Evolutionary conservation across 2,113 vertebrate species (phyloP).

Genomic region (Rhea americana): DNA sequence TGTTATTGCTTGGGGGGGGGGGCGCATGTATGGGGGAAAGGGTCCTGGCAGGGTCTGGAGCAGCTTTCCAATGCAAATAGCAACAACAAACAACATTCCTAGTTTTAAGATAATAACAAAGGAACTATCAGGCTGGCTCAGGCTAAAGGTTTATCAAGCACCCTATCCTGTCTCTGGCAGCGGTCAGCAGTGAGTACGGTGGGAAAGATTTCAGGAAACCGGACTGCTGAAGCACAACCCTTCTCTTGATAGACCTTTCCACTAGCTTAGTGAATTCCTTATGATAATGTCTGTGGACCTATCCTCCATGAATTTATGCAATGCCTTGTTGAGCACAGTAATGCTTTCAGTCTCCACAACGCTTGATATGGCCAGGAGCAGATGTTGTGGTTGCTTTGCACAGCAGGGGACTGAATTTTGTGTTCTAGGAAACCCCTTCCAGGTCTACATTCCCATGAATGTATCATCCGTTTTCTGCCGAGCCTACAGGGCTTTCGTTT

Average conservation of each 20-base stretch:
- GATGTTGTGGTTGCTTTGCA: constrained; percentile 35
- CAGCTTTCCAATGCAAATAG: too few relatives aligned
- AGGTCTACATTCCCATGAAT: neutral
- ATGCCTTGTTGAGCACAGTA: neutral
- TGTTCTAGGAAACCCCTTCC: constrained; percentile 34
- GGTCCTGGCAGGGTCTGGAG: too few relatives aligned
- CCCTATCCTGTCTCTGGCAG: neutral
- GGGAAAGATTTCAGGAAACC: neutral
- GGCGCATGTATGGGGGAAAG: too few relatives aligned
- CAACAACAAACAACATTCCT: too few relatives aligned
- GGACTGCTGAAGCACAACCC: neutral
- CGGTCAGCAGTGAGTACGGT: neutral
- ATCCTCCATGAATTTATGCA: neutral
- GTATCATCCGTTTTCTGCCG: neutral
- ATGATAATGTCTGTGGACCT: neutral
- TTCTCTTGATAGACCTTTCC: neutral
- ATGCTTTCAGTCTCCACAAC: neutral
- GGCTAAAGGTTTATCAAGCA: too few relatives aligned
- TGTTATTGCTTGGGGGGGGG: too few relatives aligned
- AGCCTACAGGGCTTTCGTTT: accelerated
- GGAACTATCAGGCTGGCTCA: too few relatives aligned
- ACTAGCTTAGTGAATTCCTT: neutral
- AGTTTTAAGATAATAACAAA: too few relatives aligned
- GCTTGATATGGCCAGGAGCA: constrained; percentile 27
- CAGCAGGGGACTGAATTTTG: neutral